Evolutionary conservation across 2,797 vertebrate species (phyloP).

Genomic region (Danio jaintianensis): DNA sequence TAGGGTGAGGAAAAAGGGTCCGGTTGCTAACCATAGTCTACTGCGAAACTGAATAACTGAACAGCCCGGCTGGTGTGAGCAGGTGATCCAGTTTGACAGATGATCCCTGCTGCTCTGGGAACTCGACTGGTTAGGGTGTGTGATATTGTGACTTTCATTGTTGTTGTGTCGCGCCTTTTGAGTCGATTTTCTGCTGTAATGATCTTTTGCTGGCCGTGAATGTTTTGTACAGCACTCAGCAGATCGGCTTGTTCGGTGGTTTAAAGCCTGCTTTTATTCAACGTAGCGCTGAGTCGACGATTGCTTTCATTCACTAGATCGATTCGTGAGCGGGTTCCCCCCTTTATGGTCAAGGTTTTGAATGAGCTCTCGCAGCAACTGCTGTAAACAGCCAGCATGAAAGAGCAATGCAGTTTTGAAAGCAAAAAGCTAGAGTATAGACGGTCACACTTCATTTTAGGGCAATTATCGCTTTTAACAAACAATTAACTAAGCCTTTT

Average conservation of each 20-base stretch:
- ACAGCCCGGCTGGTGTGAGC: background rate
- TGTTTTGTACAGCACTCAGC: slow-evolving; percentile 60
- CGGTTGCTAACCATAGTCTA: background rate
- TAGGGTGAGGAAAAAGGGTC: background rate
- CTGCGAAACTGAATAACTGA: background rate
- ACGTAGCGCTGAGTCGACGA: slow-evolving; percentile 42
- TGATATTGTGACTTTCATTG: slow-evolving; percentile 45
- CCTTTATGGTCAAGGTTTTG: slow-evolving; percentile 17
- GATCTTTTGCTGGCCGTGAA: slow-evolving; percentile 49
- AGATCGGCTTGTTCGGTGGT: slow-evolving; percentile 34
- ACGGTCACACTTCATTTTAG: too few species aligned
- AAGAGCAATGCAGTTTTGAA: slow-evolving; percentile 6
- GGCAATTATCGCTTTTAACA: too few species aligned
- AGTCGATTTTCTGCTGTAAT: slow-evolving; percentile 59
- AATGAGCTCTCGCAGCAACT: slow-evolving; percentile 25
- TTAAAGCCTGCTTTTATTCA: slow-evolving; percentile 62
- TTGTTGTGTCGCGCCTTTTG: slow-evolving; percentile 23
- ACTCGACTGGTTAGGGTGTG: slow-evolving; percentile 2
- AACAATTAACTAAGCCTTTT: too few species aligned
- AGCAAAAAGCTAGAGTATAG: background rate
- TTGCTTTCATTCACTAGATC: slow-evolving; percentile 54
- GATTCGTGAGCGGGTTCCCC: background rate
- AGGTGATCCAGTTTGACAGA: slow-evolving; percentile 10
- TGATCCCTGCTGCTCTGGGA: slow-evolving; percentile 27
- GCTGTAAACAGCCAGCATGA: background rate